Base-by-base conservation (phyloP, 2,888 invertebrate genomes). In the Lasioglossum villosulum region DNA sequence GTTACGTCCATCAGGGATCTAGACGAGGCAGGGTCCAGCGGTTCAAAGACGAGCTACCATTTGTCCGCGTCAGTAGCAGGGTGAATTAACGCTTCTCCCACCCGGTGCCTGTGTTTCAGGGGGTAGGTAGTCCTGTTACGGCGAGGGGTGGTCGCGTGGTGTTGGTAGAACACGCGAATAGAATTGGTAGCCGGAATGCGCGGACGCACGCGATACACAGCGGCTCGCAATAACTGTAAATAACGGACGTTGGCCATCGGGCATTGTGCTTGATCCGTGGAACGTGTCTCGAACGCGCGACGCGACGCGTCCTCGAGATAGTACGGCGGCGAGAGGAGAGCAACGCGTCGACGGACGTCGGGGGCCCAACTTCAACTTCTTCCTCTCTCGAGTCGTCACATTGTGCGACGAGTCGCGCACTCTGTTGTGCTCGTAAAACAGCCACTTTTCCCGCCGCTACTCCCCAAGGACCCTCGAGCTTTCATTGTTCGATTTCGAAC, bases 401-500 rank as follows among this genome's bases (percentile, higher is more conserved):
- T 90, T 89, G 91, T 91, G 87, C 86, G 90, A 90, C 86, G 87
- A 89, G 90, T 87, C 85, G 80, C 71, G 87, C 76, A 83, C 86
- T 83, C 85, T 75, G 89, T 89, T 89, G 91, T 91, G 89, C 92
- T 90, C 92, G 90, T 90, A 92, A 93, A 92, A 92, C 92, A 93
- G 92, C 91, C 92, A 93, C 91, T 92, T 93, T 92, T 89, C 90
- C 86, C 87, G 82, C 87, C 79, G 84, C 86, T 87, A 89, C 88
- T 91, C 85, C 83, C 89, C 16, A 85, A 92, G 92, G 86, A 88
- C 89, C 87, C 91, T 92, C 90, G 88, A 92, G 90, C 86, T 89
- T 90, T 92, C 91, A 92, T 92, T 92, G 92, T 92, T 92, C 92
- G 91, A 92, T 90, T 87, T 84, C 85, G 87, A 88, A 86, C 88